Conservation (phyloP, 2,888 invertebrate genomes). For the Druceiella hillmani region DNA sequence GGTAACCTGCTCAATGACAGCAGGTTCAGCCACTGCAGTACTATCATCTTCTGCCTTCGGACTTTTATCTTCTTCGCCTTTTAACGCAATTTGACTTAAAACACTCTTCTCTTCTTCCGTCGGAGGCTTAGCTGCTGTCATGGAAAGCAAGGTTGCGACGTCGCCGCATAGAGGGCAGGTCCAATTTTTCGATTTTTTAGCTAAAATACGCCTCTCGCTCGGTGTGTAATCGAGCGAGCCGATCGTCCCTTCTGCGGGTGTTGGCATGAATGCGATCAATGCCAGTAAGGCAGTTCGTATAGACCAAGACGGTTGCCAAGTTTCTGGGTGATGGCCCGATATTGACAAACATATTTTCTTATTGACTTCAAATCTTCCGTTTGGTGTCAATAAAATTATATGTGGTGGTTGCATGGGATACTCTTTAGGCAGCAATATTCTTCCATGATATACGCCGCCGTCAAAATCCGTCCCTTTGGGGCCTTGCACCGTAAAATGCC, state of each 20-base stretch:
- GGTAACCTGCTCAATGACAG: too few relatives aligned
- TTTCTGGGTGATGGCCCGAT: conserved; percentile 95
- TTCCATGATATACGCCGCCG: conserved; percentile 87
- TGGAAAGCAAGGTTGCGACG: conserved; percentile 37
- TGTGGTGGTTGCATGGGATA: conserved; percentile 98
- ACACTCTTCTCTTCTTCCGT: conserved; percentile 48
- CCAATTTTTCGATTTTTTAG: conserved; percentile 60
- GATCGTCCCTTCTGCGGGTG: conserved; percentile 83
- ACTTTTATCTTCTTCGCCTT: conserved; percentile 44
- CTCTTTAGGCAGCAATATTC: conserved; percentile 86
- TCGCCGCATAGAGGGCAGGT: conserved; percentile 42
- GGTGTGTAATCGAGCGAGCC: conserved; percentile 85
- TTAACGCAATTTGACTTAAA: conserved; percentile 47
- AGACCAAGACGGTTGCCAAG: conserved; percentile 97
- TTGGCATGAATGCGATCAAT: conserved; percentile 92
- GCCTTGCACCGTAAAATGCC: conserved; percentile 95
- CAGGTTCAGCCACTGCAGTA: too few relatives aligned
- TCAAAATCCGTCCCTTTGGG: conserved; percentile 86
- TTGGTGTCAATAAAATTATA: conserved; percentile 88
- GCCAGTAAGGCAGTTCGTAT: conserved; percentile 89
- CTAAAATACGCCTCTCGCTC: conserved; percentile 76
- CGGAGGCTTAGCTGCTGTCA: conserved; percentile 44
- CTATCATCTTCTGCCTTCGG: conserved; percentile 31
- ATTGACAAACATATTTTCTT: conserved; percentile 95
- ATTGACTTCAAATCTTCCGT: conserved; percentile 88